Evolutionary conservation across 2,113 vertebrate species (phyloP).

Genomic region (Micronycteris hirsuta): DNA sequence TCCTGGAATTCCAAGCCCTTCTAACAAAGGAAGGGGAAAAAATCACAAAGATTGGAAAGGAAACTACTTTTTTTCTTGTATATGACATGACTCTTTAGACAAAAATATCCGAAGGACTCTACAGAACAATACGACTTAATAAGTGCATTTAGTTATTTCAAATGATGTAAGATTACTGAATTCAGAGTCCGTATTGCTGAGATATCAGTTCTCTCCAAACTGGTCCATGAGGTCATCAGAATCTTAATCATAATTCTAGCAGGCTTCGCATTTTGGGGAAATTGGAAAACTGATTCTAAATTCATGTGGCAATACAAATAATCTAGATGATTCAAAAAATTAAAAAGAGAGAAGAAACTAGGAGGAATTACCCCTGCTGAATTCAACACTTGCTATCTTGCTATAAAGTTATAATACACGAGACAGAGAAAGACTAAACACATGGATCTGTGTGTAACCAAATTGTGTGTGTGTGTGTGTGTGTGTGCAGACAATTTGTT

Average conservation of each 20-base stretch:
- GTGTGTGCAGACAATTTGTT: neutral
- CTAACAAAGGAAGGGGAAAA: neutral
- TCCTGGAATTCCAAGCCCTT: neutral
- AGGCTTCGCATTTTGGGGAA: neutral
- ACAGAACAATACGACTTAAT: neutral
- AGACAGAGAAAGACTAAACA: neutral
- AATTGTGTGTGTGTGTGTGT: neutral
- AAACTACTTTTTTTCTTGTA: neutral
- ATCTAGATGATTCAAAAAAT: neutral
- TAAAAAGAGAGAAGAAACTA: neutral
- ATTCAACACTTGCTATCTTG: neutral
- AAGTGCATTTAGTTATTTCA: neutral
- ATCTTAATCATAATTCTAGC: neutral
- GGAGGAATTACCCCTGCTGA: neutral
- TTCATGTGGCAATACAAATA: neutral
- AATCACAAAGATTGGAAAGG: neutral
- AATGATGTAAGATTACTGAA: neutral
- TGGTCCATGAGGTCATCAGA: neutral
- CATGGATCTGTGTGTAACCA: neutral
- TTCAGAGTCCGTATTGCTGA: neutral
- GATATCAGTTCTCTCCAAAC: neutral
- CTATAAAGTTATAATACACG: neutral
- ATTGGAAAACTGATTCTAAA: neutral
- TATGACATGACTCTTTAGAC: neutral
- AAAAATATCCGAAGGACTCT: neutral